These are phyloP conservation scores for Scaptomyza hsui DNA, from an alignment of 1,140 invertebrate species.

Conservation along the genomic window DNA sequence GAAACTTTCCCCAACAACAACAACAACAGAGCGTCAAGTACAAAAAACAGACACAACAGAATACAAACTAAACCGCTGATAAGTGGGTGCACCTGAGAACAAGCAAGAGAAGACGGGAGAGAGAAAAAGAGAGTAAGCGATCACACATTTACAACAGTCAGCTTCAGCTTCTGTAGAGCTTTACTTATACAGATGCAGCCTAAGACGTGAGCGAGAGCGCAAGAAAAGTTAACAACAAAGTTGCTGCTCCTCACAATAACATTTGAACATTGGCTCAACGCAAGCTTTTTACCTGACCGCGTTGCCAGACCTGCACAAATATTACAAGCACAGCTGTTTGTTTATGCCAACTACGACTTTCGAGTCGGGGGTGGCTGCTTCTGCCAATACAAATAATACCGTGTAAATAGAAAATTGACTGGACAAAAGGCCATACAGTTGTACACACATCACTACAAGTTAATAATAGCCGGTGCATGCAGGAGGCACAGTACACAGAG, in stretches of 20 bases:
- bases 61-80: constrained; percentile 45
- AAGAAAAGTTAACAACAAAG: neutral
- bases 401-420: constrained; percentile 16
- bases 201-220: constrained; percentile 2
- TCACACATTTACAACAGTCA: neutral
- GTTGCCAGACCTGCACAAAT: constrained; percentile 47
- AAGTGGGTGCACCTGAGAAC: constrained; percentile 64
- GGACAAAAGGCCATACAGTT: constrained; percentile 6
- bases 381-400: constrained; percentile 27
- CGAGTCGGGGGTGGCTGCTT: neutral
- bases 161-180: neutral
- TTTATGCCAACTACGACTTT: neutral
- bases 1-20: constrained; percentile 74
- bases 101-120: constrained; percentile 23
- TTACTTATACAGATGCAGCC: neutral
- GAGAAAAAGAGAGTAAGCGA: constrained; percentile 20
- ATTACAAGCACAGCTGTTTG: constrained; percentile 58
- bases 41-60: constrained; percentile 28
- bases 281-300: constrained; percentile 29
- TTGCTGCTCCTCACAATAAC: constrained; percentile 10
- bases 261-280: constrained; percentile 10
- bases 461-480: constrained; percentile 59
- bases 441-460: constrained; percentile 20
- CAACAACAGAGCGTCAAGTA: constrained; percentile 20
- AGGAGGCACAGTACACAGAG: neutral